Evolutionary conservation across 2,888 invertebrate species (phyloP), one percentile per base, ranked within the genome.

Genomic region (Hemithea aestivaria): DNA sequence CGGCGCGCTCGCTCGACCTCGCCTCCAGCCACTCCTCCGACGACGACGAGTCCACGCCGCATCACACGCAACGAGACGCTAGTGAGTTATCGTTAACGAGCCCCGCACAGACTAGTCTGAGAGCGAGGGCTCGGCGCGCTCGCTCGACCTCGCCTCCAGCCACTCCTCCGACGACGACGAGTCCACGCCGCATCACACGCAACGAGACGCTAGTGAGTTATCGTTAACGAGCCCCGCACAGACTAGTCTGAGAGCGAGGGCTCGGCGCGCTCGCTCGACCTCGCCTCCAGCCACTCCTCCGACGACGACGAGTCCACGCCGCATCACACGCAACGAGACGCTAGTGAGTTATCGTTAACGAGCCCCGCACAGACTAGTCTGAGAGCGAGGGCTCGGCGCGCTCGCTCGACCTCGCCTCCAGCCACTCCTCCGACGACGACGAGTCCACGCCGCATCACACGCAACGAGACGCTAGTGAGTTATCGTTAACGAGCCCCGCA

Each of bases 21-120:
- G 97, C 97, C 7, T 97, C 97, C 30, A 97, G 97, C 68, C 98
- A 98, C 82, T 96, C 96, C 6, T 97, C 96, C 29, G 98, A 98
- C 64, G 97, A 98, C 52, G 93, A 93, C 49, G 93, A 93, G 62
- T 62, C n/a, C 53, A 67, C 11, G 60, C 73, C 12, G 79, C 1
- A 73, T 7, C 75, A 72, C 12, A 70, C 75, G 7, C 75, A 77
- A 0, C 63, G 56, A 2, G 35, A 49, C 28, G 58, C 41, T 35
- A 47, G 66, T 66, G 1, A 48, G 57, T 27, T 6, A n/a, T 24
- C 9, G 6, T 22, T 9, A 21, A n/a, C 49, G 77, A 82, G 49
- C 40, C 65, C 29, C 61, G 53, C 42, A 2, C 48, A 50, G 43
- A 25, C 56, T 34, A 42, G 27, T 1, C 38, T 1, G 96, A 96